Base-by-base conservation (phyloP, 2,888 invertebrate genomes). In the Lasius fuliginosus region DNA sequence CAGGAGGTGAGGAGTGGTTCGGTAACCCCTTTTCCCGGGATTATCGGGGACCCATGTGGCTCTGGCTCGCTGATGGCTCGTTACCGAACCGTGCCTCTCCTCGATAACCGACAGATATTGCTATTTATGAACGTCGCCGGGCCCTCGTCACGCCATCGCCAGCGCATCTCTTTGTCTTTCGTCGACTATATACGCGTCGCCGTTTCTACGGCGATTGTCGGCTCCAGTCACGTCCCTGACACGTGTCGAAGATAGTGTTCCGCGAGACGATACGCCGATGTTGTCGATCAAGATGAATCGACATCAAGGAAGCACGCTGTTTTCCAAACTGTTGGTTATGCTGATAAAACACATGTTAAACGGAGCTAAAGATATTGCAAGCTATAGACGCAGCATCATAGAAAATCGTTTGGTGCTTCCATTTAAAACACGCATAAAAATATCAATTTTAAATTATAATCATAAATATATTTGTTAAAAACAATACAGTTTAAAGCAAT, bases 21-120 rank as follows among this genome's bases (percentile, higher is more conserved):
- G 87, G 88, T 87, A 91, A 93, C 92, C 94, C 93, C 93, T 93
- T 93, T 81, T 81, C 46, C 91, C 88, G 90, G 93, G 93, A 94
- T 94, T 93, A 94, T 93, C 92, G 92, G 92, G 77, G 93, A 89
- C 93, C 94, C 94, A 94, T 94, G 93, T 94, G 94, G 92, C 90
- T 90, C 68, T 85, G 84, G 91, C 91, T 90, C 91, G 91, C 92
- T 93, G 93, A 94, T 94, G 94, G 94, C 94, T 94, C 94, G 94
- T 94, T 94, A 94, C 93, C 90, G 87, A 90, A 91, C 92, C 91
- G 88, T 90, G 91, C 89, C 91, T 91, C 91, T 90, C 90, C 90
- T 91, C 92, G 93, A 94, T 93, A 92, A 92, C 93, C 93, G 94
- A 94, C 94, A 93, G 94, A 94, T 94, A 94, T 94, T 93, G 91